Evolutionary conservation across 1,140 invertebrate species (phyloP).

Genomic region (Pararge aegeria): DNA sequence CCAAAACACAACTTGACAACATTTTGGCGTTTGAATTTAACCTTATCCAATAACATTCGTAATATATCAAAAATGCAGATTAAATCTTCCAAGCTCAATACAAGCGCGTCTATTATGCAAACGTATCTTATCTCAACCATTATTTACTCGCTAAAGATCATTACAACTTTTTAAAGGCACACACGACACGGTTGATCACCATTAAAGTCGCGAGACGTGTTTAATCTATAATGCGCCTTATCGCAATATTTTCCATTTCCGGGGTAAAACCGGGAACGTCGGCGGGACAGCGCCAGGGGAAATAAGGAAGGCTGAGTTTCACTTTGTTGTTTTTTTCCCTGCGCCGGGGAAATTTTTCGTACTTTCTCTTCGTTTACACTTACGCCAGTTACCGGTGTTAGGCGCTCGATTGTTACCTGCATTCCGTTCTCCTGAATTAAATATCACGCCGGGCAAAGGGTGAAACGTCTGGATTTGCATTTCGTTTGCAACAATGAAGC

Average conservation of each 20-base stretch:
- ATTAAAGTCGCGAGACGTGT: conserved; percentile 61
- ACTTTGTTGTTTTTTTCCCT: conserved; percentile 71
- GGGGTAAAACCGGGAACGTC: conserved; percentile 59
- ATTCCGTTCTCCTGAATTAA: conserved; percentile 70
- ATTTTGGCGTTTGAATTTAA: too few relatives aligned
- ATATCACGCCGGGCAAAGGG: conserved; percentile 68
- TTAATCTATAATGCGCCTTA: conserved; percentile 79
- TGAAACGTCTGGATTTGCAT: conserved; percentile 74
- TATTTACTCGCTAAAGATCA: conserved; percentile 47
- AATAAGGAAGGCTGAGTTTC: conserved; percentile 77
- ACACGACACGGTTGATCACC: conserved; percentile 51
- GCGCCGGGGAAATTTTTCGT: conserved; percentile 62
- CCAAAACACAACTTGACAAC: too few relatives aligned
- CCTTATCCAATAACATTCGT: background rate
- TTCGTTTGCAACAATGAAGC: conserved; percentile 65
- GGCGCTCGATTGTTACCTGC: conserved; percentile 67
- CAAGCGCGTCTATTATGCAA: conserved; percentile 42
- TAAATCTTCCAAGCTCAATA: background rate
- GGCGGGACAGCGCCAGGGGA: conserved; percentile 71
- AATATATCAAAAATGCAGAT: background rate
- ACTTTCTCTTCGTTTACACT: conserved; percentile 76
- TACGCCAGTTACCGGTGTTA: conserved; percentile 71
- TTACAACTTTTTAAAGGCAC: conserved; percentile 52
- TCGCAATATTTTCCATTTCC: conserved; percentile 79
- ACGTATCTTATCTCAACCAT: conserved; percentile 53